A percentile compares a stretch with the other conserved stretches of the same genome.
These are phyloP conservation scores for Cryptophagus acutangulus DNA, from an alignment of 2,888 invertebrate species.

Conservation along the genomic window DNA sequence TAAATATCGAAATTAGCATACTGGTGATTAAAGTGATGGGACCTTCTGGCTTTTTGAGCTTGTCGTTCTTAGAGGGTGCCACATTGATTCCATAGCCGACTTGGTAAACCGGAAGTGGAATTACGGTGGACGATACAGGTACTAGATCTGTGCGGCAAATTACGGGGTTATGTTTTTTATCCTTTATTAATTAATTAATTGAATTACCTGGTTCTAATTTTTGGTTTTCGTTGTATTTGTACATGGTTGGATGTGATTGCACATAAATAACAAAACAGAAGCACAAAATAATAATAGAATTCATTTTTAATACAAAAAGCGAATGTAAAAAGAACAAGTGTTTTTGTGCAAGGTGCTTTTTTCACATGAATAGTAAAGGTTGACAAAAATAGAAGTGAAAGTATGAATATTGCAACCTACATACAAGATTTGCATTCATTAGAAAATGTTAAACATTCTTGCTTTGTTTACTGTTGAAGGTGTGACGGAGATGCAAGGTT, in stretches of 20 bases:
- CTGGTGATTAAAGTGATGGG: slow-evolving; percentile 40
- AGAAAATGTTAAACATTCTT: too few relatives aligned
- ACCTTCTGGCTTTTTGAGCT: slow-evolving; percentile 36
- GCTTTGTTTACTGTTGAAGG: too few relatives aligned
- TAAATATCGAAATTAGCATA: too few relatives aligned
- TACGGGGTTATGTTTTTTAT: background rate
- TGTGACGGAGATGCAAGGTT: too few relatives aligned
- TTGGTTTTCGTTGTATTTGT: slow-evolving; percentile 51
- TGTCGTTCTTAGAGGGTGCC: slow-evolving; percentile 45
- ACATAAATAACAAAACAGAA: slow-evolving; percentile 13
- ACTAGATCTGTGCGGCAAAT: slow-evolving; percentile 53
- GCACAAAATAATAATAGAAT: background rate
- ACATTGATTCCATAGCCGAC: slow-evolving; percentile 54
- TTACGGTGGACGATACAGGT: slow-evolving; percentile 63
- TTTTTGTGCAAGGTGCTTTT: too few relatives aligned
- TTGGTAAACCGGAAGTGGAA: slow-evolving; percentile 59
- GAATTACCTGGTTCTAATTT: slow-evolving; percentile 50
- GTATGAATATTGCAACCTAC: too few relatives aligned
- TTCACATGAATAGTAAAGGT: too few relatives aligned
- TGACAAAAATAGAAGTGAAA: too few relatives aligned
- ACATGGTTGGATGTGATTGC: slow-evolving; percentile 45
- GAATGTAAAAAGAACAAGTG: too few relatives aligned
- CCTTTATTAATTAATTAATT: background rate
- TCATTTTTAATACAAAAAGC: background rate
- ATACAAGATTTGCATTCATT: too few relatives aligned